Evolutionary conservation across 2,113 vertebrate genomes (phyloP), one percentile per base, ranked within the genome.

Genomic region (Brachyistius frenatus): DNA sequence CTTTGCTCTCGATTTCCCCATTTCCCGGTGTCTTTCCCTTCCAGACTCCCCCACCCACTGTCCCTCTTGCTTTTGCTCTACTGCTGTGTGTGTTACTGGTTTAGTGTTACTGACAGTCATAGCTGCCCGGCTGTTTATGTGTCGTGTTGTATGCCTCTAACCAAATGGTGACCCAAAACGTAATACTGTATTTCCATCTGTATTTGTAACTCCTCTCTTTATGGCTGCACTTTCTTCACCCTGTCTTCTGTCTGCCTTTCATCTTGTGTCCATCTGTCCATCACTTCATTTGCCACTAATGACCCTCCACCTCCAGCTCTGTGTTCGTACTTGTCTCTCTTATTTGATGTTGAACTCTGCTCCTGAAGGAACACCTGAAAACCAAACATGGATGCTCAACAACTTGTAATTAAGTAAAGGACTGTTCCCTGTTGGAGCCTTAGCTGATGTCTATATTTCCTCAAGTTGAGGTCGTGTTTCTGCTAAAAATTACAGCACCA

Each of bases 281-380:
- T 76, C 36, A 13, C 39, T 62, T 30, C n/a, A 33, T 69, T 41
- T 74, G 32, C 49, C 39, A 5, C 30, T 68, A 60, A 73, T 67
- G 39, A 53, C 33, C 23, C 55, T 52, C 75, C 55, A 79, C 41
- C 33, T 81, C 31, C 39, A 67, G 68, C 33, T 47, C 76, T 64
- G 31, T 72, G 81, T 74, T 69, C 31, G n/a, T 16, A 77, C 73
- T 63, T 56, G 86, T 16, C 58, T 37, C 8, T 47, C 49, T 62
- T 61, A 61, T 80, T 81, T 63, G 30, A 66, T 46, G 36, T 60
- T 64, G 56, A 57, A 67, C 76, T 49, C 63, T 2, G n/a, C 36
- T 78, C 53, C 41, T 37, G 5, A 8, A 7, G 63, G 62, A 71
- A 73, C 76, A 87, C 77, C 85, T 89, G 77, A 76, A 86, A 91